These are phyloP conservation scores for Nasalis larvatus DNA, from an alignment of 2,113 vertebrate genomes.

Conservation along the genomic window DNA sequence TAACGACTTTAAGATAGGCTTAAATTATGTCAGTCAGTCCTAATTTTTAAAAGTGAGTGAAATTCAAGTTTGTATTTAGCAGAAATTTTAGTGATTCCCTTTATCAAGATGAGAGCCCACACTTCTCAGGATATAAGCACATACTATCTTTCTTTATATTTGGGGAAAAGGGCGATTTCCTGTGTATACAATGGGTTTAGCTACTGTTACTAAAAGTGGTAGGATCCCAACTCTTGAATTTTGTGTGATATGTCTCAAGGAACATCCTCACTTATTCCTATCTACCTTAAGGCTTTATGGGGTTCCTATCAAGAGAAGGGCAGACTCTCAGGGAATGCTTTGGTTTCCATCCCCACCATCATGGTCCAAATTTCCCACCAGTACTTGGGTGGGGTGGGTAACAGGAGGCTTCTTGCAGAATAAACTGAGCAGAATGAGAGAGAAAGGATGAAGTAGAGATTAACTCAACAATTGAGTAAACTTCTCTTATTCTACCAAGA, in stretches of 20 bases:
- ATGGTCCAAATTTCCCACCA: not conserved
- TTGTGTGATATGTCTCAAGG: not conserved
- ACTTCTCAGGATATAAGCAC: not conserved
- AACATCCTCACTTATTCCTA: not conserved
- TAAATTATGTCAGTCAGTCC: not conserved
- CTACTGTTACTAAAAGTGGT: not conserved
- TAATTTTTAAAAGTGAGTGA: not conserved
- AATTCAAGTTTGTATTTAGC: constrained; percentile 22
- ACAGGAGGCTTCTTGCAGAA: not conserved
- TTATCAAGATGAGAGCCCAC: not conserved
- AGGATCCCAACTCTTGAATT: not conserved
- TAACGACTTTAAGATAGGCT: not conserved
- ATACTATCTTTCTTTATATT: constrained; percentile 22
- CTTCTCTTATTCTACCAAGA: not conserved
- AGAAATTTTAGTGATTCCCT: not conserved
- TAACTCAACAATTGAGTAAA: not conserved
- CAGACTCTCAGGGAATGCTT: not conserved
- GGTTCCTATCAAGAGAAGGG: not conserved
- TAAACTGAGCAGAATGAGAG: not conserved
- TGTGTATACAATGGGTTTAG: not conserved
- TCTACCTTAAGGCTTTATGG: not conserved
- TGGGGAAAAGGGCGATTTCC: not conserved
- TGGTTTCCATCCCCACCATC: not conserved
- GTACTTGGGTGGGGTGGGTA: not conserved
- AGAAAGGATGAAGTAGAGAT: not conserved